Percentiles rank a stretch among this genome's conserved stretches.
Conservation (phyloP, 2,113 vertebrate genomes). For the Heptranchias perlo region DNA sequence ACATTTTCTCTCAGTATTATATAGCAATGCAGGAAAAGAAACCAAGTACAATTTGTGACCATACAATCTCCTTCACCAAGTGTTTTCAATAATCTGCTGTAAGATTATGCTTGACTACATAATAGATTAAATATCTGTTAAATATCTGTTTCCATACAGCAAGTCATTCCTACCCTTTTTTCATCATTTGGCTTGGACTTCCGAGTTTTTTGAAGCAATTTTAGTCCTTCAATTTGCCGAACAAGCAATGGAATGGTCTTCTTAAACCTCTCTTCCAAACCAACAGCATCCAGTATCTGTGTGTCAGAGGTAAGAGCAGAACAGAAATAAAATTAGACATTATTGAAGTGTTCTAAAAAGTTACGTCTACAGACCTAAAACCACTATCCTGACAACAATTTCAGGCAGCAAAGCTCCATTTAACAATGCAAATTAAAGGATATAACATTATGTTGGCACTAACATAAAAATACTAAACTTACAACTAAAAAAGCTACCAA, state of each 20-base stretch:
- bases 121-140: not conserved
- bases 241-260: slow-evolving; percentile 84
- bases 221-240: slow-evolving; percentile 87
- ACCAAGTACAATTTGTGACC: not conserved
- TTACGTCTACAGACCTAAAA: not conserved
- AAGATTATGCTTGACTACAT: not conserved
- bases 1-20: not conserved
- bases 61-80: not conserved
- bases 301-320: slow-evolving; percentile 14
- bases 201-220: slow-evolving; percentile 84
- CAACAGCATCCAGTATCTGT: slow-evolving; percentile 86
- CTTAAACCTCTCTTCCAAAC: slow-evolving; percentile 84
- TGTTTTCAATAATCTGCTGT: not conserved
- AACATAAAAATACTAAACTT: not conserved
- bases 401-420: not conserved
- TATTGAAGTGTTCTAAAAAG: not conserved
- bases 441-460: not conserved
- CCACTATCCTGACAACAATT: too few relatives aligned
- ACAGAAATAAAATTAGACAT: not conserved
- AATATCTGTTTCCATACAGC: not conserved
- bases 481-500: not conserved
- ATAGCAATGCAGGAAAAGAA: not conserved
- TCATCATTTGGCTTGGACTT: slow-evolving; percentile 76
- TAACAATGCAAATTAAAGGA: not conserved
- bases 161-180: slow-evolving; percentile 66